Percentiles rank a stretch among this genome's conserved stretches.
phyloP scores from a whole-genome alignment of 2,888 invertebrate genomes.

The Monopis laevigella region DNA sequence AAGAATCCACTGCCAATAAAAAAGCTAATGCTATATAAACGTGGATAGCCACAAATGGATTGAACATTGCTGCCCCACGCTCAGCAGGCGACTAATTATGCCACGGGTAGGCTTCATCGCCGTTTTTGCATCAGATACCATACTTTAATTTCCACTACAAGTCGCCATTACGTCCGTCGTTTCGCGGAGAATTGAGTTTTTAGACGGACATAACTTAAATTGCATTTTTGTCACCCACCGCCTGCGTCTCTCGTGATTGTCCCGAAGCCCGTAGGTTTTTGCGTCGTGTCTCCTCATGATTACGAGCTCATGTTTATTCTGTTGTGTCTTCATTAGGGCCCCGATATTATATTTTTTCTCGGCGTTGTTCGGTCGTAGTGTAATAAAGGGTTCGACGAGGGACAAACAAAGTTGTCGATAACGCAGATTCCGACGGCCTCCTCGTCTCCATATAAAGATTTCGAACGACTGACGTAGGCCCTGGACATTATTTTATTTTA shows the following conservation, averaged over 20 bases:
- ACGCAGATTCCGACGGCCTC: no score
- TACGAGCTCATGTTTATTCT: conserved; percentile 41
- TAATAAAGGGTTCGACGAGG: conserved; percentile 9
- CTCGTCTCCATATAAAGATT: no score
- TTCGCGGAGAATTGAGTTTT: conserved; percentile 50
- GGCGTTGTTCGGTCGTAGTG: conserved; percentile 26
- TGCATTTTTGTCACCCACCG: conserved; percentile 62
- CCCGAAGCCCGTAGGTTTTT: conserved; percentile 30
- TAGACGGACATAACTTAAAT: conserved; percentile 55
- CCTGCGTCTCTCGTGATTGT: conserved; percentile 31
- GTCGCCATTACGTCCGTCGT: conserved; percentile 35
- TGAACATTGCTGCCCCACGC: conserved; percentile 15
- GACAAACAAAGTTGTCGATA: conserved; percentile 22
- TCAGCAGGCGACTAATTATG: conserved; percentile 60
- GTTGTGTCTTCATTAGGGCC: conserved; percentile 50
- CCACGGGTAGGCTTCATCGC: conserved; percentile 35
- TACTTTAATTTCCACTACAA: conserved; percentile 18
- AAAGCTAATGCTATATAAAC: conserved; percentile 10
- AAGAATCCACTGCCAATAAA: conserved; percentile 12
- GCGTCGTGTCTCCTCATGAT: conserved; percentile 29
- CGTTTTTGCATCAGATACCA: conserved; percentile 33
- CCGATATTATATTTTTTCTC: conserved; percentile 25
- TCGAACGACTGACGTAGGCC: no score
- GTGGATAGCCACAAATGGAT: conserved; percentile 1
- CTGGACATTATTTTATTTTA: no score